Evolutionary conservation across 2,888 invertebrate genomes (phyloP).

Genomic region (Labia minor): DNA sequence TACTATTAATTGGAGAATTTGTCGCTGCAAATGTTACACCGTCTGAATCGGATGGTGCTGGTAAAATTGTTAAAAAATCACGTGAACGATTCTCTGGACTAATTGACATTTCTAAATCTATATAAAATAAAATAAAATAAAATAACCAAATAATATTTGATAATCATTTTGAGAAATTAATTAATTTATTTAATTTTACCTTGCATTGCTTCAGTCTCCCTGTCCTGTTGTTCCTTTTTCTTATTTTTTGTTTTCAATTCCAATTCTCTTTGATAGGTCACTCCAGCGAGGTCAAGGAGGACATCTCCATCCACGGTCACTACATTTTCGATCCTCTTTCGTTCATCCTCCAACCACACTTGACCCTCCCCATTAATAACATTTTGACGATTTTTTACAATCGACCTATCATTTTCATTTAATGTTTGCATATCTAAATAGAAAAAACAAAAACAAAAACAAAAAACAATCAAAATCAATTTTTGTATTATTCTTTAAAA

Average conservation of each 20-base stretch:
- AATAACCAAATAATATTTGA: no score
- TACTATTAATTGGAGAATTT: neutral
- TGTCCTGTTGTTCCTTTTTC: neutral
- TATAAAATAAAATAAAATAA: no score
- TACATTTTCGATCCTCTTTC: conserved; percentile 17
- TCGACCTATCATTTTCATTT: neutral
- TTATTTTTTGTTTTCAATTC: neutral
- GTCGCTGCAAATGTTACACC: neutral
- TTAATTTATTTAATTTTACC: no score
- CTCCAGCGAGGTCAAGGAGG: conserved; percentile 22
- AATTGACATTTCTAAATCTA: neutral
- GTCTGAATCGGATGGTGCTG: conserved; percentile 19
- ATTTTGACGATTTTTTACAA: neutral
- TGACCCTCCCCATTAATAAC: neutral
- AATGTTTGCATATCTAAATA: conserved; percentile 19
- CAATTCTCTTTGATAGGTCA: conserved; percentile 22
- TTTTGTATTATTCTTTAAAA: no score
- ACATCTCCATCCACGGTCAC: conserved; percentile 24
- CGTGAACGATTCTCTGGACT: neutral
- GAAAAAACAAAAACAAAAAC: neutral
- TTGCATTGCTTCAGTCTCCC: no score
- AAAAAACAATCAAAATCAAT: neutral
- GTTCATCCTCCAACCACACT: neutral
- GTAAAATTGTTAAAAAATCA: conserved; percentile 22
- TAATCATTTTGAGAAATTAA: no score